Base-by-base conservation (phyloP, 2,797 vertebrate species). In the Tapirus indicus region DNA sequence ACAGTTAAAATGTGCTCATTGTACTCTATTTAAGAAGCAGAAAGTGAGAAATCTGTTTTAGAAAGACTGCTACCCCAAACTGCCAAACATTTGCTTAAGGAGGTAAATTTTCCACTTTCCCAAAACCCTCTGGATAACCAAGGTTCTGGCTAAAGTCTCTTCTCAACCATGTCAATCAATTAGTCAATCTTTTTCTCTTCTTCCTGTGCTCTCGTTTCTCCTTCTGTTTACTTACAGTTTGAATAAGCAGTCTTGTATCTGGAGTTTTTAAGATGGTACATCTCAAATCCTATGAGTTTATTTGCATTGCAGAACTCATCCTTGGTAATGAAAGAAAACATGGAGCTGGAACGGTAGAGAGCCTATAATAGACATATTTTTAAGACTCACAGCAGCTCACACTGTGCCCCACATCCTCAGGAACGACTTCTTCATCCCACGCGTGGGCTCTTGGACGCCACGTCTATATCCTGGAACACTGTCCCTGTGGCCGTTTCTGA, bases 1-100 rank as follows among this genome's bases (percentile, higher is more conserved):
- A 47, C 9, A 54, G 80, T 29, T 90, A 62, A 94, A 80, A 58
- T 66, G 71, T 27, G 16, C 82, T 86, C 17, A 21, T 47, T n/a
- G 62, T 52, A 71, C 29, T 89, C 47, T 82, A 27, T 25, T 52
- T 78, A 91, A 91, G 60, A 79, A 72, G 58, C 47, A 96, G 84
- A 60, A 88, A 80, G 20, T 41, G n/a, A 94, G 89, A 88, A 95
- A 83, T 44, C 25, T 56, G 41, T 74, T 93, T 95, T 52, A 92
- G 54, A 94, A 96, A 74, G 71, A 79, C 66, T 75, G 78, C 60
- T 68, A 58, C 29, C 21, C 66, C 29, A 88, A 95, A 92, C 47
- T 94, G 35, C 68, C 83, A 58, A 88, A 93, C 38, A 85, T 82
- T 77, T 80, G 72, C 27, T 95, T 80, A 91, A 69, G 23, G 35